phyloP scores from a whole-genome alignment of 2,797 vertebrate genomes.

The Acrossocheilus wenchowensis region DNA sequence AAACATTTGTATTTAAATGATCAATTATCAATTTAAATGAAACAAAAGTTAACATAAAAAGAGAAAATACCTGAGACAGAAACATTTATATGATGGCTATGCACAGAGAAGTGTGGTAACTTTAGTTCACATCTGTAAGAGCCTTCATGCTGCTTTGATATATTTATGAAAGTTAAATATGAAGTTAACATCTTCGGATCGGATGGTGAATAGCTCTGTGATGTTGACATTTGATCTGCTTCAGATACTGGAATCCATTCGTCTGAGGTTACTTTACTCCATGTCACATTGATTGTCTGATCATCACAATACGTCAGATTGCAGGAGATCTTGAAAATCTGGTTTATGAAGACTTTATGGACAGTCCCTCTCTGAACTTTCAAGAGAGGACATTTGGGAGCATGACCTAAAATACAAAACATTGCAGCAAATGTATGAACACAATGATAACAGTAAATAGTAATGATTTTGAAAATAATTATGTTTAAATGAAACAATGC shows the following conservation, averaged over 20 bases:
- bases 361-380: neutral
- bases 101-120: fast-evolving
- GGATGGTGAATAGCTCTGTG: neutral
- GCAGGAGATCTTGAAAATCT: slow-evolving; percentile 10
- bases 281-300: neutral
- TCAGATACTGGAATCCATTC: neutral
- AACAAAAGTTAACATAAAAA: neutral
- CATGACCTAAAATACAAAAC: neutral
- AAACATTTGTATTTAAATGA: neutral
- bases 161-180: slow-evolving; percentile 64
- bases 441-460: neutral
- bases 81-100: slow-evolving; percentile 63
- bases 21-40: too few species aligned
- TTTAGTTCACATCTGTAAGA: slow-evolving; percentile 60
- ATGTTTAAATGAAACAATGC: neutral
- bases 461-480: neutral
- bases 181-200: slow-evolving; percentile 38
- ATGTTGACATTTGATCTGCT: slow-evolving; percentile 48
- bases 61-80: slow-evolving; percentile 66
- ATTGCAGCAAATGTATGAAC: neutral
- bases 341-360: neutral
- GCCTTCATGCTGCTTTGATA: slow-evolving; percentile 61
- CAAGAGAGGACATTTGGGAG: neutral
- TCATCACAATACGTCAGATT: neutral
- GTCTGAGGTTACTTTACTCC: neutral